phyloP scores from a whole-genome alignment of 2,888 invertebrate genomes.

The Incurvaria masculella region DNA sequence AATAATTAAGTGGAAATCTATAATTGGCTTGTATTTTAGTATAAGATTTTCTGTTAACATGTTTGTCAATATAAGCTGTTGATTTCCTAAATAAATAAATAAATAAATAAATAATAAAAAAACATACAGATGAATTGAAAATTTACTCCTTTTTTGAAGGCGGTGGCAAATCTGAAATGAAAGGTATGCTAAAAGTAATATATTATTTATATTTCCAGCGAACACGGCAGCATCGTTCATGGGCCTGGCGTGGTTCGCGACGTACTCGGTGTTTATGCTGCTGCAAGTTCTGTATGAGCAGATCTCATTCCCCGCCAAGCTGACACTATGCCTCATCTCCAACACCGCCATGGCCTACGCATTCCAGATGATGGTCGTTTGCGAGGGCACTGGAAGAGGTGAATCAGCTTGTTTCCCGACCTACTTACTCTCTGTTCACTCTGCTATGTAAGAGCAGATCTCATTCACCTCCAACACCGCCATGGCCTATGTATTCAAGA shows the following conservation, averaged over 20 bases:
- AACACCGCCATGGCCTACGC: slow-evolving; percentile 83
- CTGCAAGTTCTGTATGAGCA: slow-evolving; percentile 65
- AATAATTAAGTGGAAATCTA: too few species aligned
- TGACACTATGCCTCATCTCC: slow-evolving; percentile 64
- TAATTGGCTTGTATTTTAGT: too few species aligned
- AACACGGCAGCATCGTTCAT: slow-evolving; percentile 79
- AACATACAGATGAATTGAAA: too few species aligned
- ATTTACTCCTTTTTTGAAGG: too few species aligned
- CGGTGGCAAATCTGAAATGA: too few species aligned
- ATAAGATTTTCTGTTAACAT: too few species aligned
- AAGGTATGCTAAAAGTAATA: too few species aligned
- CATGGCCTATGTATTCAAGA: slow-evolving; percentile 75
- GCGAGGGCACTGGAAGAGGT: slow-evolving; percentile 71
- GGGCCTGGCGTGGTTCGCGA: slow-evolving; percentile 74
- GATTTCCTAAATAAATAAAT: too few species aligned
- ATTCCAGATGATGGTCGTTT: slow-evolving; percentile 71
- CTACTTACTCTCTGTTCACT: slow-evolving; percentile 71
- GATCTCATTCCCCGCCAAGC: slow-evolving; percentile 55
- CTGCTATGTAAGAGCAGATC: slow-evolving; percentile 67
- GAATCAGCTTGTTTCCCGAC: slow-evolving; percentile 68
- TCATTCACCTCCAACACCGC: slow-evolving; percentile 70
- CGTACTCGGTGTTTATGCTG: slow-evolving; percentile 72
- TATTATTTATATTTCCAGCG: slow-evolving; percentile 51
- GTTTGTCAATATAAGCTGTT: too few species aligned
- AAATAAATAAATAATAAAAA: too few species aligned